Evolutionary conservation across 2,888 invertebrate genomes (phyloP).

Genomic region (Diarsia dahlii): DNA sequence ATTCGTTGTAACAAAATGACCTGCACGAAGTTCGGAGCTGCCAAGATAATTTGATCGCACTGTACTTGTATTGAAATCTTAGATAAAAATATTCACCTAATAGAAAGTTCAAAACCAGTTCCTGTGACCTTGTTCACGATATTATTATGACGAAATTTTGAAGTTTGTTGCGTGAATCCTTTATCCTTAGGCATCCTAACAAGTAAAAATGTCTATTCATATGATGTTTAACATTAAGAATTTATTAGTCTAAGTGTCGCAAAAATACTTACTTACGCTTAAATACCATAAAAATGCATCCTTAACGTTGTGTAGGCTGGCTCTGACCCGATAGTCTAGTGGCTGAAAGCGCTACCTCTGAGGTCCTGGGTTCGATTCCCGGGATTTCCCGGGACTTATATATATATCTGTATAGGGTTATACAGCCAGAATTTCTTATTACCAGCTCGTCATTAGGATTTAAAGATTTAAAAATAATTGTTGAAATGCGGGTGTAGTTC

Average conservation of each 20-base stretch:
- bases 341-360: background rate
- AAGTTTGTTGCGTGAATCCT: slow-evolving; percentile 6
- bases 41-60: too few species aligned
- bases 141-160: slow-evolving; percentile 26
- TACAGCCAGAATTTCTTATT: background rate
- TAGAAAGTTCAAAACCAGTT: slow-evolving; percentile 32
- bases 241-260: background rate
- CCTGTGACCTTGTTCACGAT: slow-evolving; percentile 9
- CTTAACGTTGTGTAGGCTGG: background rate
- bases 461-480: background rate
- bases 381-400: too few species aligned
- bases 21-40: too few species aligned
- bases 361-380: background rate
- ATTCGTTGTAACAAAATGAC: too few species aligned
- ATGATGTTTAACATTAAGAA: background rate
- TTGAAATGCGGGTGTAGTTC: background rate
- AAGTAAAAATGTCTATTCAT: too few species aligned
- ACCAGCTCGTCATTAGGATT: background rate
- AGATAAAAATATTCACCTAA: background rate
- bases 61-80: background rate
- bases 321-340: background rate
- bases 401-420: too few species aligned
- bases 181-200: background rate
- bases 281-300: background rate
- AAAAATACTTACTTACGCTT: background rate